Base-by-base conservation (phyloP, 2,113 vertebrate genomes). In the Scomber scombrus region DNA sequence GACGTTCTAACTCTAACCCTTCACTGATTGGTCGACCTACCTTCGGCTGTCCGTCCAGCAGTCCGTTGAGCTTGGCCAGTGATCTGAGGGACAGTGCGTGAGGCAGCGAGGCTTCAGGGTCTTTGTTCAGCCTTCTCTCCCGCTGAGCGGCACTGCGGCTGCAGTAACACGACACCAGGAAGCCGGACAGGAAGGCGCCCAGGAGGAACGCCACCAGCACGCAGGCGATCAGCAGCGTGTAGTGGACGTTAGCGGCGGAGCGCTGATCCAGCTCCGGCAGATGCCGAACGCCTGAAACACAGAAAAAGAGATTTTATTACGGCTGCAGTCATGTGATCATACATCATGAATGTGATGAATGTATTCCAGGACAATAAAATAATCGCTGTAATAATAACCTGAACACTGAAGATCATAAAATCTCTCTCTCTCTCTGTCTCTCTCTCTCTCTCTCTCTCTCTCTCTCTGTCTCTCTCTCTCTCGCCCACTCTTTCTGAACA, bases 101-200 rank as follows among this genome's bases (percentile, higher is more conserved):
- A 1, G 95, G 94, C 19, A 96, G 92, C 0, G 94, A 79, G 0
- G 85, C 86, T 84, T 97, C 96, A 0, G 94, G 81, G 76, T 96
- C 96, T 67, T 96, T 96, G 9, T 75, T 88, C 2, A 90, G 72
- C 34, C 73, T 67, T 54, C 75, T 76, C 1, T 82, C 86, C 2
- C 74, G 91, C 34, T 88, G 92, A 23, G 93, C 88, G 52, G 92
- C 88, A 5, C 91, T 86, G 29, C 91, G 94, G 75, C 92, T 88
- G 86, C 97, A 97, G 75, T 95, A 96, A 29, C 96, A 97, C 61
- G 96, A 96, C 68, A 96, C 95, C 68, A 96, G 83, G 34, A 97
- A 89, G 2, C 94, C 96, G 0, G 97, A 97, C 46, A 95, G 75
- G 5, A 95, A 90, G 55, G 95, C 95, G 0, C 97, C 97, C 69